Conservation (phyloP, 2,888 invertebrate species). For the Drepana falcataria region DNA sequence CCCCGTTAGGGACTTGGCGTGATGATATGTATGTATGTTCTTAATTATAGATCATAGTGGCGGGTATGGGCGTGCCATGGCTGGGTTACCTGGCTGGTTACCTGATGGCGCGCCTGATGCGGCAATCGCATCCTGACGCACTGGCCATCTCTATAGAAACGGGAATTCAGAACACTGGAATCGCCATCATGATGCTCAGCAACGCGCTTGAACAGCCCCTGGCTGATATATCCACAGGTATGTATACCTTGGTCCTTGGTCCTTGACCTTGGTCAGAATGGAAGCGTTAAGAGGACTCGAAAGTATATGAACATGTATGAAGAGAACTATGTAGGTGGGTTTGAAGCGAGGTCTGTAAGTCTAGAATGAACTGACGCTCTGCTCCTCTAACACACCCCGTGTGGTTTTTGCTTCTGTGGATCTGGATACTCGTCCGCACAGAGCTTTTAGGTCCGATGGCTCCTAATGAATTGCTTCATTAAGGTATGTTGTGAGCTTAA, state of each 20-base stretch:
- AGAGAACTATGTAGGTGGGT: no score
- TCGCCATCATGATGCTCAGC: conserved; percentile 91
- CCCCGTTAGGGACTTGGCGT: no score
- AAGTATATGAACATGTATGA: no score
- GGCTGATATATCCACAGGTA: conserved; percentile 92
- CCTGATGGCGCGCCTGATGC: conserved; percentile 77
- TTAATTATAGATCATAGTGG: conserved; percentile 82
- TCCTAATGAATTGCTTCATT: no score
- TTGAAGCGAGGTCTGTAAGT: no score
- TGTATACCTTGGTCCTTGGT: conserved; percentile 7
- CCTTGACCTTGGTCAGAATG: background rate
- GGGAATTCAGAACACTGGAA: conserved; percentile 95
- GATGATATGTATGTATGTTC: no score
- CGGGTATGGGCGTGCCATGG: conserved; percentile 90
- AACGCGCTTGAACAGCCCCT: conserved; percentile 90
- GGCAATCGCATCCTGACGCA: conserved; percentile 82
- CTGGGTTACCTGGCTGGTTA: conserved; percentile 87
- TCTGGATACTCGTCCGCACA: no score
- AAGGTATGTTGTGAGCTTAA: no score
- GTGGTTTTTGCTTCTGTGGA: no score
- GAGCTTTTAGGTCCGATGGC: no score
- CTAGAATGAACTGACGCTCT: no score
- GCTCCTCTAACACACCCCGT: no score
- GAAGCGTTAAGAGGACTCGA: background rate
- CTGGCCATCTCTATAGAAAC: conserved; percentile 95